phyloP scores from a whole-genome alignment of 1,140 invertebrate genomes.

The Drosophila pruinosa region DNA sequence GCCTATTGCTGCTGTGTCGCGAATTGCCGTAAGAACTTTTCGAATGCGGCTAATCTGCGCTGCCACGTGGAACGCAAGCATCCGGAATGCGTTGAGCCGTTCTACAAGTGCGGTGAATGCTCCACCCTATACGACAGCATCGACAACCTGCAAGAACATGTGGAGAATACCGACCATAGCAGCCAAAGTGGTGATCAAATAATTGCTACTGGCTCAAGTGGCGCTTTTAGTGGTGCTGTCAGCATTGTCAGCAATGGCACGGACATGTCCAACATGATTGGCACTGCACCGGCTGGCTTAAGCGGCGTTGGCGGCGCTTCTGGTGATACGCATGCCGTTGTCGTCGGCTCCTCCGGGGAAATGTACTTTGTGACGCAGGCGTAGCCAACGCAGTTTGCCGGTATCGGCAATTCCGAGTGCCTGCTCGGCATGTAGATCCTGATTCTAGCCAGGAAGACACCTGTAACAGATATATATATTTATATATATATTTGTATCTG shows the following conservation, averaged over 20 bases:
- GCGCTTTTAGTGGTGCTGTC: constrained; percentile 61
- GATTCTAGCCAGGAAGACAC: background rate
- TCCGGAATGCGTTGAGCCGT: constrained; percentile 56
- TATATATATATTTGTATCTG: constrained; percentile 66
- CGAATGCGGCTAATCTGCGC: constrained; percentile 65
- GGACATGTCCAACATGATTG: constrained; percentile 60
- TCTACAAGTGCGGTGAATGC: constrained; percentile 76
- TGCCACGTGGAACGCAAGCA: constrained; percentile 77
- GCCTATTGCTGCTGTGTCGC: constrained; percentile 75
- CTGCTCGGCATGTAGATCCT: constrained; percentile 67
- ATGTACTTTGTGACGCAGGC: constrained; percentile 78
- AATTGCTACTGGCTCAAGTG: constrained; percentile 19
- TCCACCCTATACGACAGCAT: constrained; percentile 59
- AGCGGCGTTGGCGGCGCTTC: constrained; percentile 10
- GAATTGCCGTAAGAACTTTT: constrained; percentile 79
- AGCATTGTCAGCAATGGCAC: constrained; percentile 71
- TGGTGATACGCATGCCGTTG: constrained; percentile 60
- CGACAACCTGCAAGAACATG: constrained; percentile 67
- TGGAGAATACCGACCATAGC: constrained; percentile 69
- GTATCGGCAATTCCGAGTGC: constrained; percentile 50
- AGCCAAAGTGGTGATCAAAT: constrained; percentile 21
- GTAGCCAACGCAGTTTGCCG: constrained; percentile 72
- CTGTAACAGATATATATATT: constrained; percentile 4
- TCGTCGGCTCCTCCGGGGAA: constrained; percentile 66
- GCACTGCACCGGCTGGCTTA: constrained; percentile 24